Evolutionary conservation across 1,140 invertebrate genomes (phyloP).

Genomic region (Heterodera schachtii): DNA sequence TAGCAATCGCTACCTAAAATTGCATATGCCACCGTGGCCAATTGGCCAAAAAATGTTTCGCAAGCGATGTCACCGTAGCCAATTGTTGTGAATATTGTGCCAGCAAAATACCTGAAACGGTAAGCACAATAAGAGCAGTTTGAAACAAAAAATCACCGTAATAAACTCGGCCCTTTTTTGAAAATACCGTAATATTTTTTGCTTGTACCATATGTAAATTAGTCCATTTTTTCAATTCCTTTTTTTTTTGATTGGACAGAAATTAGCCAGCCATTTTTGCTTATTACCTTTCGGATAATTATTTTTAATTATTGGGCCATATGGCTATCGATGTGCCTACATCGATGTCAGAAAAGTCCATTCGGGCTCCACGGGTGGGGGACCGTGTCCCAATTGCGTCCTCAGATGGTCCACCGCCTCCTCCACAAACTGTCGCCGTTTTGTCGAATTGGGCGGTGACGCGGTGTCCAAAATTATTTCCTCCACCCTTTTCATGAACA

Average conservation of each 20-base stretch:
- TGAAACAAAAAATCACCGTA: no score
- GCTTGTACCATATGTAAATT: no score
- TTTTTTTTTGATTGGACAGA: no score
- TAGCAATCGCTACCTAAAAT: constrained; percentile 74
- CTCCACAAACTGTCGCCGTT: constrained; percentile 42
- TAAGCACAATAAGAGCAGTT: no score
- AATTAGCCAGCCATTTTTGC: not conserved
- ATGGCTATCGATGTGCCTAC: not conserved
- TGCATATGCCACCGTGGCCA: constrained; percentile 92
- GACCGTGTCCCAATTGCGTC: constrained; percentile 25
- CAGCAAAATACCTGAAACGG: constrained; percentile 49
- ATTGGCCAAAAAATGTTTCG: constrained; percentile 85
- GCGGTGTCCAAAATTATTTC: constrained; percentile 45
- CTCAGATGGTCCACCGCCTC: constrained; percentile 55
- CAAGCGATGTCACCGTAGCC: constrained; percentile 93
- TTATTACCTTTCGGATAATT: no score
- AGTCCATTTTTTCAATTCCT: no score
- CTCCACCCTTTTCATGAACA: constrained; percentile 57
- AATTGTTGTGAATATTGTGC: constrained; percentile 63
- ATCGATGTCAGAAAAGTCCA: constrained; percentile 53
- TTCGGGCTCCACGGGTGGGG: constrained; percentile 27
- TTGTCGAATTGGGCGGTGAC: constrained; percentile 20
- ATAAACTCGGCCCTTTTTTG: no score
- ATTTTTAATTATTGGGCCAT: no score
- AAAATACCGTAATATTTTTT: no score